Conservation (phyloP, 2,113 vertebrate genomes). For the Rhegmatorhina hoffmannsi region DNA sequence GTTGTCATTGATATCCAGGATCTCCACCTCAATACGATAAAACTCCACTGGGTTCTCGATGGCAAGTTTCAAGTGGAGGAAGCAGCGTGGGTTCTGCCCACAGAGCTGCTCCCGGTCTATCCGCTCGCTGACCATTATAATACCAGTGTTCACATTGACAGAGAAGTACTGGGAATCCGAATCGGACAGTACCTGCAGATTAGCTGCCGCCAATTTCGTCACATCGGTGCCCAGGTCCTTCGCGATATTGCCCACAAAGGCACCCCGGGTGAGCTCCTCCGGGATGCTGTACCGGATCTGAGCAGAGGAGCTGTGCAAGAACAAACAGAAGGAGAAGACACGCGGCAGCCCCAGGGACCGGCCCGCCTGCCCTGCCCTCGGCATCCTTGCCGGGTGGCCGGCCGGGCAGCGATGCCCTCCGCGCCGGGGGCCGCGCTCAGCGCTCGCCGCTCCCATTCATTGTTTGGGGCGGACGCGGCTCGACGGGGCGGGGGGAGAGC, state of each 20-base stretch:
- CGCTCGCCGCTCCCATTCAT: conserved; percentile 72
- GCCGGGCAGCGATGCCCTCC: conserved; percentile 50
- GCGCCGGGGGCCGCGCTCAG: conserved; percentile 57
- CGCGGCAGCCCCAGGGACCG: conserved; percentile 77
- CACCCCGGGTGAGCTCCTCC: conserved; percentile 75
- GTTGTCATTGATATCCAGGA: conserved; percentile 84
- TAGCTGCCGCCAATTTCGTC: conserved; percentile 81
- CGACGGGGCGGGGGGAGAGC: conserved; percentile 8
- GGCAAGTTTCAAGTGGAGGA: conserved; percentile 78
- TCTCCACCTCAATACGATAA: conserved; percentile 81
- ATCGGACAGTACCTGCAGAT: conserved; percentile 83
- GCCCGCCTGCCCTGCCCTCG: conserved; percentile 66
- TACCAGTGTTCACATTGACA: conserved; percentile 62
- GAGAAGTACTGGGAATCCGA: conserved; percentile 84
- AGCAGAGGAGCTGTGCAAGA: conserved; percentile 78
- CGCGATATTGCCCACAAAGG: conserved; percentile 80
- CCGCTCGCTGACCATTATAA: conserved; percentile 69
- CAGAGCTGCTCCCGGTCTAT: conserved; percentile 81
- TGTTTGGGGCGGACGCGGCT: conserved; percentile 65
- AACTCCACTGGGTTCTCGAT: conserved; percentile 82
- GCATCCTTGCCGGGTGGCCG: conserved; percentile 74
- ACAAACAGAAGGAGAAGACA: conserved; percentile 80
- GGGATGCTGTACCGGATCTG: conserved; percentile 78
- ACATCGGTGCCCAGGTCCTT: conserved; percentile 85
- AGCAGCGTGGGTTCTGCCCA: conserved; percentile 69